Evolutionary conservation across 2,888 invertebrate species (phyloP), one percentile per base, ranked within the genome.

Genomic region (Conops quadrifasciatus): DNA sequence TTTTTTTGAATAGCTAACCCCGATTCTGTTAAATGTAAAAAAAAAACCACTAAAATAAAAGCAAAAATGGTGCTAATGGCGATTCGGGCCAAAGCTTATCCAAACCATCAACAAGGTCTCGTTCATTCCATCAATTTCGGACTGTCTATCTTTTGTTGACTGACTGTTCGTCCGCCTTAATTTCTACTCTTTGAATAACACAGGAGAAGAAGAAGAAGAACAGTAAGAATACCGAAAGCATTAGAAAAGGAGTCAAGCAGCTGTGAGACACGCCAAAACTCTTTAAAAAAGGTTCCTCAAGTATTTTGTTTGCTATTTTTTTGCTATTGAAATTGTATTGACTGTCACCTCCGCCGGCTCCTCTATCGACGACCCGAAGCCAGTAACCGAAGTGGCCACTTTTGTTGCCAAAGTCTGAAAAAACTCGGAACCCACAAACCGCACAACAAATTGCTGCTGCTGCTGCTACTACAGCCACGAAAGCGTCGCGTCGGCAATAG

Each of bases 261-360:
- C n/a, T n/a, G n/a, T n/a, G n/a, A n/a, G n/a, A n/a, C n/a, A n/a
- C n/a, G n/a, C n/a, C n/a, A 60, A 43, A 67, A 62, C 28, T 60
- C 60, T 47, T 60, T 28, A 67, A 67, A 60, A 30, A 59, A 68
- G 51, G 36, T 68, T 68, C 68, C 30, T 68, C 47, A n/a, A 49
- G 36, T 36, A 49, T 62, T 68, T 60, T 68, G n/a, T 68, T 36
- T 51, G 68, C 47, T 30, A 19, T 36, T 49, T 68, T 51, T 51
- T 1, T 36, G 60, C 62, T n/a, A n/a, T n/a, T n/a, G n/a, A n/a
- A n/a, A 62, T 68, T 68, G 68, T 62, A 62, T 13, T 16, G 62
- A 30, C 16, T 26, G 43, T 36, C 4, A 36, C 4, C 36, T 36
- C 36, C 9, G 36, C 4, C 9, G 36, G 9, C 36, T 36, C 13